Percentiles rank a stretch among this genome's conserved stretches.
These are phyloP conservation scores for Trichopria drosophilae DNA, from an alignment of 2,888 invertebrate genomes.

Conservation along the genomic window DNA sequence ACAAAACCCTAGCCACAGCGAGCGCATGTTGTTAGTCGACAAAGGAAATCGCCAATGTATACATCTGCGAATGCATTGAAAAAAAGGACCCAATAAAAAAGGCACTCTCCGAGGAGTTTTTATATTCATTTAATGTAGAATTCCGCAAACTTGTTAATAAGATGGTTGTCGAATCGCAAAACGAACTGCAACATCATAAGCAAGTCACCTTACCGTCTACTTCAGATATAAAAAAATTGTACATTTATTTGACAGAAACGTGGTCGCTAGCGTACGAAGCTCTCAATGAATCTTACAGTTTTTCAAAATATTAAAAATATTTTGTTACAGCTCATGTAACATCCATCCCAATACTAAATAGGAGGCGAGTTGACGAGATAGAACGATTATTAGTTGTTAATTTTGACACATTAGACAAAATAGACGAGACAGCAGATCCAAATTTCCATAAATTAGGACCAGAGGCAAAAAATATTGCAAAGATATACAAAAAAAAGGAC, in stretches of 20 bases:
- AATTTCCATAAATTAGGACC: no score
- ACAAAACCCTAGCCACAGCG: constrained; percentile 24
- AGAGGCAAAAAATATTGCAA: no score
- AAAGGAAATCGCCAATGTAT: constrained; percentile 27
- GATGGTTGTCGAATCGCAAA: constrained; percentile 27
- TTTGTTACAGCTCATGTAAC: constrained; percentile 17
- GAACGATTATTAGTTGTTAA: constrained; percentile 26
- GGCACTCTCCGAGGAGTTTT: constrained; percentile 23
- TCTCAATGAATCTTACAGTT: constrained; percentile 19
- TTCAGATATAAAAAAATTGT: constrained; percentile 22
- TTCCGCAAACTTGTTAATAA: constrained; percentile 14
- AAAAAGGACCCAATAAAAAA: constrained; percentile 22
- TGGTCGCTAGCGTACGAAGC: not conserved
- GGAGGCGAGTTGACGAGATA: constrained; percentile 34
- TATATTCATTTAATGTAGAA: constrained; percentile 29
- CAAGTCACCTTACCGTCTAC: constrained; percentile 19
- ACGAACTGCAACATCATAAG: constrained; percentile 11
- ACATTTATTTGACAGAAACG: constrained; percentile 13
- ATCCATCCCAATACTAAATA: constrained; percentile 33
- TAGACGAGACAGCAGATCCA: no score
- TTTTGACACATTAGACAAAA: constrained; percentile 10
- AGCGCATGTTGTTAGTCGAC: constrained; percentile 26
- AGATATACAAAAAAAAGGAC: no score
- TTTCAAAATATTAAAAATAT: constrained; percentile 7
- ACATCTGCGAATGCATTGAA: constrained; percentile 26